Percentiles rank a stretch among this genome's conserved stretches.
Evolutionary conservation across 2,797 vertebrate species (phyloP).

Genomic region (Siniperca undulata): DNA sequence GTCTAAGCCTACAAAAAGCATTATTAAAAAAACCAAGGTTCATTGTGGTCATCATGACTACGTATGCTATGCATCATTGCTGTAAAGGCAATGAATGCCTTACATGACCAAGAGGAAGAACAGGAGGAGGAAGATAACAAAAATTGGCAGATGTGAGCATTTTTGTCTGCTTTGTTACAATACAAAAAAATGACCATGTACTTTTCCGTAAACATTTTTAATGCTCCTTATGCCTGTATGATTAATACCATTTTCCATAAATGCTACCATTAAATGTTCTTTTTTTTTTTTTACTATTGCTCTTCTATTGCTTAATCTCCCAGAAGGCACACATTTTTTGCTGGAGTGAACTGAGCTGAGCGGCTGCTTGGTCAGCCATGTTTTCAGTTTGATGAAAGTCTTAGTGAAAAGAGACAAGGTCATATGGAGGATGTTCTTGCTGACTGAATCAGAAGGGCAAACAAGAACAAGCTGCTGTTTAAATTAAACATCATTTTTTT

Average conservation of each 20-base stretch:
- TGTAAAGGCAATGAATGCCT: neutral
- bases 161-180: neutral
- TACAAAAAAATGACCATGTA: neutral
- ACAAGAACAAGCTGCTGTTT: constrained; percentile 45
- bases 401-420: constrained; percentile 62
- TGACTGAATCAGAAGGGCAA: constrained; percentile 52
- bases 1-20: neutral
- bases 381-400: constrained; percentile 63
- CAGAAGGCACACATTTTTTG: constrained; percentile 39
- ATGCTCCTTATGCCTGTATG: neutral
- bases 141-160: neutral
- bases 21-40: neutral
- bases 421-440: constrained; percentile 46
- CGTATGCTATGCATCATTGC: neutral
- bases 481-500: constrained; percentile 28
- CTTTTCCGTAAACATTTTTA: neutral
- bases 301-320: constrained; percentile 28
- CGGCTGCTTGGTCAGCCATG: constrained; percentile 54
- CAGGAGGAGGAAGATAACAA: neutral
- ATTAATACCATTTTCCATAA: neutral
- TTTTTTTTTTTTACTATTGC: neutral
- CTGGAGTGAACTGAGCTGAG: constrained; percentile 44
- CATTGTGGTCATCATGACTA: neutral
- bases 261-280: neutral
- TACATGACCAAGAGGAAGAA: neutral